These are phyloP conservation scores for Phenganax marumi DNA, from an alignment of 92 coral and sea anemone genomes.

Conservation along the genomic window DNA sequence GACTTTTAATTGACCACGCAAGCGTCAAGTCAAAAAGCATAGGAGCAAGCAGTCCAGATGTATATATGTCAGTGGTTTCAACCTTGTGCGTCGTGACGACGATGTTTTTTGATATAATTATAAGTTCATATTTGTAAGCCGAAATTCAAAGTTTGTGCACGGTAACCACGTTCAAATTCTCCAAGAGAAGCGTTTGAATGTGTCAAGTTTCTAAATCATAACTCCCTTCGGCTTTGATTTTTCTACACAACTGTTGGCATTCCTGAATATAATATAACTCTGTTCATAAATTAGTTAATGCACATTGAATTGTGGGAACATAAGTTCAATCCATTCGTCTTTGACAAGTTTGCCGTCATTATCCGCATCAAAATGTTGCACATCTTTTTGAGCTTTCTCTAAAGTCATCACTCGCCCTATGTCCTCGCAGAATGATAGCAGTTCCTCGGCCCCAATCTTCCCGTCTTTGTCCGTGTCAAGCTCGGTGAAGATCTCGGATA, in stretches of 20 bases:
- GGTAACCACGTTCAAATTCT: too few relatives aligned
- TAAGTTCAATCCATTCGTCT: slow-evolving; percentile 98
- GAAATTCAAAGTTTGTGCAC: too few relatives aligned
- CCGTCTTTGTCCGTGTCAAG: slow-evolving; percentile 92
- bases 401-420: slow-evolving; percentile 88
- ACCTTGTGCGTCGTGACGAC: too few relatives aligned
- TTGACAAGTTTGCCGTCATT: slow-evolving; percentile 89
- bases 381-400: slow-evolving; percentile 83
- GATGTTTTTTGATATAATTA: too few relatives aligned
- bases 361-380: slow-evolving; percentile 74
- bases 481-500: slow-evolving; percentile 89
- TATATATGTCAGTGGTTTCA: too few relatives aligned
- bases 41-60: too few relatives aligned
- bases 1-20: too few relatives aligned
- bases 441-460: slow-evolving; percentile 81
- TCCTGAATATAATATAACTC: background rate
- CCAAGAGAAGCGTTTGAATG: too few relatives aligned
- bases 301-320: slow-evolving; percentile 97
- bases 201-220: too few relatives aligned
- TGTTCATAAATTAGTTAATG: slow-evolving; percentile 50
- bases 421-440: slow-evolving; percentile 90
- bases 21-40: too few relatives aligned
- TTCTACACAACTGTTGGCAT: background rate
- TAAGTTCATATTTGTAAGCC: too few relatives aligned
- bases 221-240: too few relatives aligned